These are phyloP conservation scores for Nothocercus julius DNA, from an alignment of 2,113 vertebrate species.

Conservation along the genomic window DNA sequence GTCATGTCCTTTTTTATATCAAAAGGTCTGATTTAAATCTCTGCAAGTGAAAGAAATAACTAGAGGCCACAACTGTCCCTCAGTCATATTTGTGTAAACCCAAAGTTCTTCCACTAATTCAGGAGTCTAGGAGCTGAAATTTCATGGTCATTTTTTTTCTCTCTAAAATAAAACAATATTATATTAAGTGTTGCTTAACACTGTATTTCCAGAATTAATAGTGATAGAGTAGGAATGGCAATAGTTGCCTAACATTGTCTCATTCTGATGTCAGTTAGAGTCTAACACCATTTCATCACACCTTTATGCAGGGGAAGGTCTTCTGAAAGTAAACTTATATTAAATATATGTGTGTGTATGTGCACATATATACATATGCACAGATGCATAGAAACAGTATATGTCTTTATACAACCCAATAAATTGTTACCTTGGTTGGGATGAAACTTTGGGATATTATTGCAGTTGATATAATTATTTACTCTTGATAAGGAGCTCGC, in stretches of 20 bases:
- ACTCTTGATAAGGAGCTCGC: neutral
- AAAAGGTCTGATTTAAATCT: neutral
- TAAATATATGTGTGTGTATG: neutral
- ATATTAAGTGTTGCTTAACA: neutral
- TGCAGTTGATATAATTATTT: neutral
- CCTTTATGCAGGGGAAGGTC: neutral
- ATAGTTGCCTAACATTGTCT: neutral
- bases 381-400: neutral
- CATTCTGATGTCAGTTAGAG: neutral
- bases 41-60: slow-evolving; percentile 22
- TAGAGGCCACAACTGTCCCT: neutral
- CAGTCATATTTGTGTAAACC: neutral
- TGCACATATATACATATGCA: too few relatives aligned
- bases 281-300: neutral
- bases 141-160: neutral
- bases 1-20: neutral
- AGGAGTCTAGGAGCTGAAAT: neutral
- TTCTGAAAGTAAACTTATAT: neutral
- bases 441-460: neutral
- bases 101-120: neutral
- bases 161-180: neutral
- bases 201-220: neutral
- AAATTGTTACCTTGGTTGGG: neutral
- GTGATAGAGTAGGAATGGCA: neutral
- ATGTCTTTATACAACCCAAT: neutral